Percentiles rank a stretch among this genome's conserved stretches.
These are phyloP conservation scores for Neoascia interrupta DNA, from an alignment of 2,888 invertebrate species.

Conservation along the genomic window DNA sequence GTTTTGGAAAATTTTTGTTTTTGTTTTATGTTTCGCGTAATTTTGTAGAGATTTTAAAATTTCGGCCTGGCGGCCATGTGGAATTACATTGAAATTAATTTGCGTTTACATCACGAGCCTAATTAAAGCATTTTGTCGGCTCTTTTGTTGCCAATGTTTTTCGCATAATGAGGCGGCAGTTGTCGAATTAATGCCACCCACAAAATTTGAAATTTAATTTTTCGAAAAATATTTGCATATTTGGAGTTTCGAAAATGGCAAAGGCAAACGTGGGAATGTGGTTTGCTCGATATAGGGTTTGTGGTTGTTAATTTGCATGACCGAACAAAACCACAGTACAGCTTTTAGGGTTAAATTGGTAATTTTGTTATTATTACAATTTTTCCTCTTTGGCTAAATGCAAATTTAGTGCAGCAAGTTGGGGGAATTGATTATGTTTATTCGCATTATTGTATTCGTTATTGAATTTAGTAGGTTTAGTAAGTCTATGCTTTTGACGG, in stretches of 20 bases:
- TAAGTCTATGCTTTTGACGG: slow-evolving; percentile 27
- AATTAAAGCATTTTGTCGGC: slow-evolving; percentile 51
- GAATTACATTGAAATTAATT: slow-evolving; percentile 64
- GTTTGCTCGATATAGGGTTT: neutral
- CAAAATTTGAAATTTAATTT: slow-evolving; percentile 21
- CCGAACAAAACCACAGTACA: neutral
- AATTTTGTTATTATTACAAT: too few species aligned
- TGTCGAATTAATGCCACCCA: slow-evolving; percentile 43
- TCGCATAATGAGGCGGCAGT: slow-evolving; percentile 48
- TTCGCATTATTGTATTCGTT: slow-evolving; percentile 15
- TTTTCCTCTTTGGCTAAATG: too few species aligned
- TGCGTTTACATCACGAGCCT: slow-evolving; percentile 43
- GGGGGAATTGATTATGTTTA: slow-evolving; percentile 32
- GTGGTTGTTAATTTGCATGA: slow-evolving; percentile 28
- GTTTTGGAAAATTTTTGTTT: slow-evolving; percentile 2
- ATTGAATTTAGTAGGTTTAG: slow-evolving; percentile 3
- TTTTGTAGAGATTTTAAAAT: slow-evolving; percentile 32
- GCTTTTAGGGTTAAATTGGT: slow-evolving; percentile 5
- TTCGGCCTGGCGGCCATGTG: slow-evolving; percentile 24
- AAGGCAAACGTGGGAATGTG: too few species aligned
- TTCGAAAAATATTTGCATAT: slow-evolving; percentile 48
- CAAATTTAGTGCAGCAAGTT: slow-evolving; percentile 57
- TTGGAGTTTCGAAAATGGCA: slow-evolving; percentile 5
- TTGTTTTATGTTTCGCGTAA: neutral
- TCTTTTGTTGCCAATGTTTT: slow-evolving; percentile 25